phyloP scores from a whole-genome alignment of 2,113 vertebrate genomes.

The Burhinus bistriatus region DNA sequence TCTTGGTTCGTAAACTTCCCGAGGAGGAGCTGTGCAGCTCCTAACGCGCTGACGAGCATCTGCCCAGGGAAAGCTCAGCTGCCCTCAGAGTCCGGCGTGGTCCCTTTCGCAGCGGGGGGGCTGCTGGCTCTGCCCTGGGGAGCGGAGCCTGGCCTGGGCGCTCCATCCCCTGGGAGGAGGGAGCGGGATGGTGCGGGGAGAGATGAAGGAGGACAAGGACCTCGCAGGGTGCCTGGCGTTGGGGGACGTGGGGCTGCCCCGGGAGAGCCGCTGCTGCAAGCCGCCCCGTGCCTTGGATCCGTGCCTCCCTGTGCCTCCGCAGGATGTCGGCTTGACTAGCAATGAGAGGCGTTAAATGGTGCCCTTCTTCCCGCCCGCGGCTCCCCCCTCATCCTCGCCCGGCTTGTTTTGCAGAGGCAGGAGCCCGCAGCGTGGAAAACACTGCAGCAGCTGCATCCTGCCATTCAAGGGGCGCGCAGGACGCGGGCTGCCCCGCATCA shows the following conservation, averaged over 20 bases:
- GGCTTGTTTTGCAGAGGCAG: conserved; percentile 3
- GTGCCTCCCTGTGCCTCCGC: not conserved
- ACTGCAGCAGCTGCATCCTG: conserved; percentile 65
- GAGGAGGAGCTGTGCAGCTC: not conserved
- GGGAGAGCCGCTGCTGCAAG: not conserved
- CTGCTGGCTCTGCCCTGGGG: not conserved
- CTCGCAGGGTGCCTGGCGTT: not conserved
- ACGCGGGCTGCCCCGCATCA: conserved; percentile 19
- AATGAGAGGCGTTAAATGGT: not conserved
- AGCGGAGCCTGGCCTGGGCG: not conserved
- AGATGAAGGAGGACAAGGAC: not conserved
- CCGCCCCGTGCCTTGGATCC: not conserved
- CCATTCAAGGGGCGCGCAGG: not conserved
- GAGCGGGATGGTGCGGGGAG: not conserved
- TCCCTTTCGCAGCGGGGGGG: not conserved
- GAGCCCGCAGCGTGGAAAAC: conserved; percentile 16
- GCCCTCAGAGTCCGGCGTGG: not conserved
- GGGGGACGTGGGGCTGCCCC: not conserved
- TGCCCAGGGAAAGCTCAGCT: not conserved
- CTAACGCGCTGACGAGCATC: fast-evolving
- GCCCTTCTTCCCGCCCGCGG: not conserved
- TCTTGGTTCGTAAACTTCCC: not conserved
- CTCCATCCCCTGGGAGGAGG: not conserved
- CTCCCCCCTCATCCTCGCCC: not conserved
- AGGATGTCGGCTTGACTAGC: not conserved